Conservation (phyloP, 2,797 vertebrate species). For the Apodemus agrarius region DNA sequence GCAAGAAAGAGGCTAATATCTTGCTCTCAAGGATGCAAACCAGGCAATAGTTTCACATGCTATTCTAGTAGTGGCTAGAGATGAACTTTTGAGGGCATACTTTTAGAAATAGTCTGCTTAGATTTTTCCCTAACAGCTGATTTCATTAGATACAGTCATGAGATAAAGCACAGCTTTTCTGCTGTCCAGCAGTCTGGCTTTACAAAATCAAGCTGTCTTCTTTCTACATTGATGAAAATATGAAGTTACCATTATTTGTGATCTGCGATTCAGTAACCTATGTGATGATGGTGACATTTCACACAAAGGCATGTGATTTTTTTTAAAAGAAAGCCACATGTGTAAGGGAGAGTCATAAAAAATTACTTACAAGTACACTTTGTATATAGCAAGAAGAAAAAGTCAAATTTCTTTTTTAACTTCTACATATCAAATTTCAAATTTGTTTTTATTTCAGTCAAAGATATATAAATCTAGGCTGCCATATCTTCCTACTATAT, state of each 20-base stretch:
- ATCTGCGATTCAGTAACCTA: slow-evolving; percentile 15
- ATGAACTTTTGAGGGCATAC: not conserved
- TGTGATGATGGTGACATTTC: not conserved
- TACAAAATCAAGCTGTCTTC: slow-evolving; percentile 59
- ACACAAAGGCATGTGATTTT: slow-evolving; percentile 40
- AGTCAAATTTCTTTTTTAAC: not conserved
- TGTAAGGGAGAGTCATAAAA: not conserved
- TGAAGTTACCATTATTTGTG: not conserved
- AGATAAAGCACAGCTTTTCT: slow-evolving; percentile 49
- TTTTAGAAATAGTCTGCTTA: slow-evolving; percentile 29
- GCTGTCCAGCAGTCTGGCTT: slow-evolving; percentile 54
- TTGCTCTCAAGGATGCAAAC: not conserved
- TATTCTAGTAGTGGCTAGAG: not conserved
- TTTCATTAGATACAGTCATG: slow-evolving; percentile 63
- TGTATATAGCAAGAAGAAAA: not conserved
- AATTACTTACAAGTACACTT: not conserved
- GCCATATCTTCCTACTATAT: slow-evolving; percentile 6
- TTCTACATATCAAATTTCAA: not conserved
- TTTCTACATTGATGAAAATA: slow-evolving; percentile 21
- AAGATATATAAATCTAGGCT: not conserved
- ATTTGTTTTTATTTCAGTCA: slow-evolving; percentile 38
- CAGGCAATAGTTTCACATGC: rapidly evolving
- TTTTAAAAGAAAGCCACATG: slow-evolving; percentile 5
- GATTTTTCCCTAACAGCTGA: not conserved
- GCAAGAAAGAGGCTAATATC: not conserved